Evolutionary conservation across 1,140 invertebrate species (phyloP).

Genomic region (Pogonognathellus flavescens): DNA sequence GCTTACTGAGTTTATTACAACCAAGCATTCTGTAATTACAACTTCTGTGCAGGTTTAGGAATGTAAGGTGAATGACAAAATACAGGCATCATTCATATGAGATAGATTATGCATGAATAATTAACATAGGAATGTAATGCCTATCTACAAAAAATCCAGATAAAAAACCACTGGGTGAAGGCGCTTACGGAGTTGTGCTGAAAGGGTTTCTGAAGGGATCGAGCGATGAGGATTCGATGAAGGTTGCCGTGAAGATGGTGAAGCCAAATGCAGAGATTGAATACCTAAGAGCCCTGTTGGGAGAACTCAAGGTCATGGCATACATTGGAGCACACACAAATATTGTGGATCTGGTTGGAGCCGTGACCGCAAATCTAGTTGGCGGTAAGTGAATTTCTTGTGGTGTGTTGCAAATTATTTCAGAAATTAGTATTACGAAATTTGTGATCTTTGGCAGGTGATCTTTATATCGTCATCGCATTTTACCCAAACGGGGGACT

Average conservation of each 20-base stretch:
- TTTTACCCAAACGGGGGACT: constrained; percentile 29
- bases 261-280: constrained; percentile 46
- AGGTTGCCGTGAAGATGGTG: constrained; percentile 52
- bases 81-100: no score
- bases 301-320: constrained; percentile 57
- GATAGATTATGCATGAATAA: no score
- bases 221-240: not conserved
- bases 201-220: not conserved
- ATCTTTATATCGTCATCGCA: not conserved
- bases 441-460: not conserved
- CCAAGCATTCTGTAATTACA: no score
- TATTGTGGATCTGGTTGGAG: constrained; percentile 51
- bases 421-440: no score
- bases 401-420: no score
- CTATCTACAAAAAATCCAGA: no score
- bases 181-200: constrained; percentile 12
- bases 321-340: constrained; percentile 44
- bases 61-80: no score
- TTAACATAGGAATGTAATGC: no score
- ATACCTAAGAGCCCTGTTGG: constrained; percentile 35
- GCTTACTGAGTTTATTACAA: no score
- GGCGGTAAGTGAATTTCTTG: no score
- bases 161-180: not conserved
- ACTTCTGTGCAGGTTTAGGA: no score
- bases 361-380: constrained; percentile 28